These are phyloP conservation scores for Gryllus longicercus DNA, from an alignment of 2,888 invertebrate species.

Conservation along the genomic window DNA sequence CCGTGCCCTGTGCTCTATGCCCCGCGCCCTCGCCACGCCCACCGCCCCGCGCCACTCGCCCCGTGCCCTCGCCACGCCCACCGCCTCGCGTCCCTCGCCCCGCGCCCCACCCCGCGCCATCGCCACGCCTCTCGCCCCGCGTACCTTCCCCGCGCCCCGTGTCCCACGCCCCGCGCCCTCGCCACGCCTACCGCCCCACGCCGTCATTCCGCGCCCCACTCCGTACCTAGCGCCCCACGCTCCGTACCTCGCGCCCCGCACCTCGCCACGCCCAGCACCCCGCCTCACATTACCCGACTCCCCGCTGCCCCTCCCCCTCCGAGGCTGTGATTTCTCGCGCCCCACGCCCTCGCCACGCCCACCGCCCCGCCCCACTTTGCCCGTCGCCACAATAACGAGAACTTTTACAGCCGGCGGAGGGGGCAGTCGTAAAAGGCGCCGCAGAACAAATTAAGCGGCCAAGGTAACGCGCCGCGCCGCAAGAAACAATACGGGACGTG, in stretches of 20 bases:
- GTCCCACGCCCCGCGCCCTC: too few relatives aligned
- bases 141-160: too few relatives aligned
- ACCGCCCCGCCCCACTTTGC: not conserved
- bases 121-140: too few relatives aligned
- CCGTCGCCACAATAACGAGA: not conserved
- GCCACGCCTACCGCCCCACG: too few relatives aligned
- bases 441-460: conserved; percentile 10
- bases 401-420: not conserved
- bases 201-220: too few relatives aligned
- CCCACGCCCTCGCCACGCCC: not conserved
- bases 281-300: too few relatives aligned
- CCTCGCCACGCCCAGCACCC: too few relatives aligned
- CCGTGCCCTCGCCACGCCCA: not conserved
- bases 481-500: conserved; percentile 17
- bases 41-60: not conserved
- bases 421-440: not conserved
- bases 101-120: not conserved
- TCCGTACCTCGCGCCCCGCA: too few relatives aligned
- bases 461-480: conserved; percentile 3
- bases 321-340: too few relatives aligned
- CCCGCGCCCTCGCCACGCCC: not conserved
- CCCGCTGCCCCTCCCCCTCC: too few relatives aligned
- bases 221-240: too few relatives aligned
- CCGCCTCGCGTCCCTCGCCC: not conserved
- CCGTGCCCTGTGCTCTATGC: not conserved